Percentiles rank a stretch among this genome's conserved stretches.
Evolutionary conservation across 2,797 vertebrate species (phyloP).

Genomic region (Podargus strigoides): DNA sequence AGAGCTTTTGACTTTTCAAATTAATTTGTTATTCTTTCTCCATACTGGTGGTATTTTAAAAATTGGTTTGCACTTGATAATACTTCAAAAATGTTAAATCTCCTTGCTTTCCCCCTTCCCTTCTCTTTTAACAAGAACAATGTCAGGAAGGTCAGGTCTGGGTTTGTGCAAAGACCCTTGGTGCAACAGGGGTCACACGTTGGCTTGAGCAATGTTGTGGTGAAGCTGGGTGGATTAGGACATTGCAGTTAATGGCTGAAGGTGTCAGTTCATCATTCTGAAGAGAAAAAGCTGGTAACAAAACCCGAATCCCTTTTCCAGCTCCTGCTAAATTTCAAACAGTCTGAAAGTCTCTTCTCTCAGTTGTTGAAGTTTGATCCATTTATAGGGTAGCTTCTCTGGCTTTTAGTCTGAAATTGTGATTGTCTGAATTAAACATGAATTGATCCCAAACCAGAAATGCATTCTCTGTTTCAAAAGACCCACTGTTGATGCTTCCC

Average conservation of each 20-base stretch:
- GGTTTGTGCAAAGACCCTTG: conserved; percentile 42
- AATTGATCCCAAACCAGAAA: neutral
- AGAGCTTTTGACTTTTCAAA: neutral
- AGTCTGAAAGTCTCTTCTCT: neutral
- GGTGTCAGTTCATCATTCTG: neutral
- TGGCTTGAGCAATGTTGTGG: neutral
- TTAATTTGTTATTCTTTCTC: neutral
- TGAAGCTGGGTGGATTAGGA: neutral
- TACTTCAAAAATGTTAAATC: neutral
- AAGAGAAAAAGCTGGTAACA: conserved; percentile 18
- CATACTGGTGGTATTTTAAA: neutral
- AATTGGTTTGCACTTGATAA: neutral
- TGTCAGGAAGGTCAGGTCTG: conserved; percentile 59
- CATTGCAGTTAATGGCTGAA: neutral
- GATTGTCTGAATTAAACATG: neutral
- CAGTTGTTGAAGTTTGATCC: neutral
- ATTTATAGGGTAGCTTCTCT: neutral
- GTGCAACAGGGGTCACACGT: neutral
- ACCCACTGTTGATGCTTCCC: neutral
- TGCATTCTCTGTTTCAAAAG: neutral
- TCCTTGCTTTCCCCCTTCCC: neutral
- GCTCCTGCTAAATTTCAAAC: neutral
- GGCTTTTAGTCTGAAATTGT: neutral
- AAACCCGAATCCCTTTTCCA: neutral
- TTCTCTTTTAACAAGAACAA: conserved; percentile 4